Evolutionary conservation across 2,113 vertebrate species (phyloP), one percentile per base, ranked within the genome.

Genomic region (Lipophrys pholis): DNA sequence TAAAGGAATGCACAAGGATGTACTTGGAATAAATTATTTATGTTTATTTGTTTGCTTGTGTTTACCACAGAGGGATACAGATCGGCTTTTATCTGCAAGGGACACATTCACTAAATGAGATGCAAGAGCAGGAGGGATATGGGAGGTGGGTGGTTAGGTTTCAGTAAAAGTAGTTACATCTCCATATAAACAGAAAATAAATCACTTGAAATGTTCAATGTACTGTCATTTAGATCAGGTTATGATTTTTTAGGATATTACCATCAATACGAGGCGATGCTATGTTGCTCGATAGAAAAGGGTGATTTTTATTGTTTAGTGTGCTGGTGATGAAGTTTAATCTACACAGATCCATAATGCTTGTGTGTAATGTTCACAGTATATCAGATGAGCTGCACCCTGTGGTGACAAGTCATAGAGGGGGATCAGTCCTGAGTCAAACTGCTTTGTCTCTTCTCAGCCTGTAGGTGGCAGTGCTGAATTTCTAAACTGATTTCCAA

Each of bases 21-120:
- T 0, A 57, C 49, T 76, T 86, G 60, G 42, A 89, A 86, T 91
- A 87, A 83, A 86, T 88, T 87, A 90, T 89, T 88, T 81, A 64
- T 80, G 58, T 50, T 63, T 52, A 58, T 67, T 10, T 73, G 21
- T 64, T 69, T 69, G 30, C 38, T 41, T 59, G 40, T 63, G 74
- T 48, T 73, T 66, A 56, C 46, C 35, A 38, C 45, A 60, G 42
- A 38, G 7, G 42, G 14, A 57, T 5, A 21, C 30, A 5, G 54
- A 48, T 49, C 15, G 14, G 8, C 35, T 11, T 11, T 75, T 56
- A 49, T 55, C 6, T 11, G 16, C 17, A 50, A 52, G 14, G 48
- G 51, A 36, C 36, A 15, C n/a, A 12, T 52, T 30, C 51, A 57
- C 8, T 46, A n/a, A 78, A 62, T 7, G 30, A 57, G 21, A 62